phyloP scores from a whole-genome alignment of 2,113 vertebrate species.

The Sprattus sprattus region DNA sequence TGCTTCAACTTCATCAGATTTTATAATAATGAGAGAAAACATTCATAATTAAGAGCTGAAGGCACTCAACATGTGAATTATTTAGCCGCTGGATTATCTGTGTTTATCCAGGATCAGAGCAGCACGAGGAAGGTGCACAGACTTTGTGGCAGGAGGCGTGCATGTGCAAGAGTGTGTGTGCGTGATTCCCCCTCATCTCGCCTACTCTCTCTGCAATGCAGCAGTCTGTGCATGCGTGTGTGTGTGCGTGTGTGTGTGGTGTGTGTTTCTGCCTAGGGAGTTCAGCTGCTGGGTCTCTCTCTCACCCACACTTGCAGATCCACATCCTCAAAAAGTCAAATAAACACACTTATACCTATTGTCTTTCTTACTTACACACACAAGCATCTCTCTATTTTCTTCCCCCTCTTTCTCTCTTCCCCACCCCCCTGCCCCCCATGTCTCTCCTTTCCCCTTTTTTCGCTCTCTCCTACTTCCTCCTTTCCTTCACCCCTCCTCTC shows the following conservation, averaged over 20 bases:
- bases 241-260: constrained; percentile 22
- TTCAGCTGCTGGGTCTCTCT: constrained; percentile 31
- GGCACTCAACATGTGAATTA: constrained; percentile 42
- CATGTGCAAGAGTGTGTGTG: constrained; percentile 24
- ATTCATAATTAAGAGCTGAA: constrained; percentile 28
- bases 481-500: constrained; percentile 15
- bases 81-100: constrained; percentile 41
- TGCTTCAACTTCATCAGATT: constrained; percentile 10
- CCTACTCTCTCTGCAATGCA: constrained; percentile 55
- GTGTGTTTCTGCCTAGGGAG: constrained; percentile 43
- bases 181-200: constrained; percentile 20
- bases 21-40: constrained; percentile 21
- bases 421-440: not conserved
- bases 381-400: not conserved
- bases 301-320: too few relatives aligned
- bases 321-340: not conserved
- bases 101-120: constrained; percentile 29
- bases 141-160: constrained; percentile 22
- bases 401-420: not conserved
- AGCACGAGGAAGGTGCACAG: constrained; percentile 26
- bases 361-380: not conserved
- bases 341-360: not conserved
- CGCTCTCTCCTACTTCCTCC: not conserved
- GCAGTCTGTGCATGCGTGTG: constrained; percentile 32
- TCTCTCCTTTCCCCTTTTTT: not conserved